phyloP scores from a whole-genome alignment of 1,140 invertebrate genomes.

The Euglossa dilemma region DNA sequence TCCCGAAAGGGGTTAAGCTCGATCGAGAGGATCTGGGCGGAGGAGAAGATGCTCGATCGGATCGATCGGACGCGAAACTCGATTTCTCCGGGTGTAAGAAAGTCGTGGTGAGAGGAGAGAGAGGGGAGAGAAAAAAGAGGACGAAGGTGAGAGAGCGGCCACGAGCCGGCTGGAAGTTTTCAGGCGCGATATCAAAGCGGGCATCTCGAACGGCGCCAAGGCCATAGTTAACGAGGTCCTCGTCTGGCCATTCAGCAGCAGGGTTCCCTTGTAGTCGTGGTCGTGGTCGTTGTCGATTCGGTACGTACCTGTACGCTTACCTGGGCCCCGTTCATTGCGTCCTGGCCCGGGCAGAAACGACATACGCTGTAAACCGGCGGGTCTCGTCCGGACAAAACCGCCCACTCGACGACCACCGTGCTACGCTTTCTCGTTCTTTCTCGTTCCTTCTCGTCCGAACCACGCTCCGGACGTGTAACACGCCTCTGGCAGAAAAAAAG shows the following conservation, averaged over 20 bases:
- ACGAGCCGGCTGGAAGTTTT: constrained; percentile 55
- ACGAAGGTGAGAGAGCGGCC: constrained; percentile 52
- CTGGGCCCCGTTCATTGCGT: constrained; percentile 53
- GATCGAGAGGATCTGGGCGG: background rate
- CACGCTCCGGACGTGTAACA: constrained; percentile 41
- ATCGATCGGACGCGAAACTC: constrained; percentile 37
- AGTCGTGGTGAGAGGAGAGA: background rate
- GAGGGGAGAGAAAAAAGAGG: background rate
- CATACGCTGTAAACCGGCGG: constrained; percentile 40
- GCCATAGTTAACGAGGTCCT: constrained; percentile 73
- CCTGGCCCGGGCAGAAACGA: constrained; percentile 36
- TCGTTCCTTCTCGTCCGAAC: constrained; percentile 20
- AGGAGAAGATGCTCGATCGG: constrained; percentile 15
- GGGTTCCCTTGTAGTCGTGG: constrained; percentile 51
- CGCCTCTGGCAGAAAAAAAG: constrained; percentile 4
- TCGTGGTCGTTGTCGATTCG: constrained; percentile 54
- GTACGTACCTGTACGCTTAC: constrained; percentile 58
- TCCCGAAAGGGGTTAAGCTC: background rate
- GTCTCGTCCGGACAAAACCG: constrained; percentile 50
- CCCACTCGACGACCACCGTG: constrained; percentile 56
- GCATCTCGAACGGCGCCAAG: constrained; percentile 73
- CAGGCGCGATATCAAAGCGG: constrained; percentile 68
- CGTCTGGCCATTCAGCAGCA: constrained; percentile 72
- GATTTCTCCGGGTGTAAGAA: constrained; percentile 16
- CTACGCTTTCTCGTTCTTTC: constrained; percentile 45